Base-by-base conservation (phyloP, 2,888 invertebrate genomes). In the Thysanoteuthis rhombus region DNA sequence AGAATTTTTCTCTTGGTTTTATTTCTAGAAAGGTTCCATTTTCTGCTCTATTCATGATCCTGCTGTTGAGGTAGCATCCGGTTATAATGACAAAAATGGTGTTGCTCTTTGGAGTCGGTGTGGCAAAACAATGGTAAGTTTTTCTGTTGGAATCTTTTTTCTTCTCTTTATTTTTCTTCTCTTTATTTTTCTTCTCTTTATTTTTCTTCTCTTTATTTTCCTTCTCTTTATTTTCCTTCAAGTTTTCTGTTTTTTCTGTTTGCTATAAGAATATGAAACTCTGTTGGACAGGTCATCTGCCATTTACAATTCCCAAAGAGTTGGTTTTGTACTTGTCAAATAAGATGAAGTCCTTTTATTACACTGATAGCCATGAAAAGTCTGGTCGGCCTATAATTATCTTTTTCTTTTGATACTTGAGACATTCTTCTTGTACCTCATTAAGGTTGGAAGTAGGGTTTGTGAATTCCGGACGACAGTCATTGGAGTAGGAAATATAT, bases 71-170 rank as follows among this genome's bases (percentile, higher is more conserved):
- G 98, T 98, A 10, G 98, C 98, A n/a, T 95, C 97, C 19, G 98
- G 98, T 0, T 98, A 98, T 96, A 98, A 98, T 97, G 98, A 98
- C 95, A 98, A 98, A 93, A 97, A 98, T 94, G 97, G 98, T 93
- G 97, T 98, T 25, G 98, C 99, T 0, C 96, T 99, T 36, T 99
- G 98, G 98, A 98, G 98, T 0, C 98, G 98, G 95, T 97, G 98
- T 94, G 99, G 99, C 90, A 98, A 98, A 97, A 97, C 97, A 94
- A 97, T 98, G 95, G 97, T 99, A 58, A 36, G 39, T 89, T 22
- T 89, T 32, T 75, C n/a, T 16, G 75, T 75, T 36, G 5, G 5
- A 22, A 52, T 91, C 39, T 91, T 32, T 39, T 90, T 38, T 5
- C 12, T 36, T 39, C 6, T 47, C 5, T 22, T 8, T 22, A 36